A percentile compares a stretch with the other conserved stretches of the same genome.
Evolutionary conservation across 2,113 vertebrate genomes (phyloP).

Genomic region (Maylandia zebra): DNA sequence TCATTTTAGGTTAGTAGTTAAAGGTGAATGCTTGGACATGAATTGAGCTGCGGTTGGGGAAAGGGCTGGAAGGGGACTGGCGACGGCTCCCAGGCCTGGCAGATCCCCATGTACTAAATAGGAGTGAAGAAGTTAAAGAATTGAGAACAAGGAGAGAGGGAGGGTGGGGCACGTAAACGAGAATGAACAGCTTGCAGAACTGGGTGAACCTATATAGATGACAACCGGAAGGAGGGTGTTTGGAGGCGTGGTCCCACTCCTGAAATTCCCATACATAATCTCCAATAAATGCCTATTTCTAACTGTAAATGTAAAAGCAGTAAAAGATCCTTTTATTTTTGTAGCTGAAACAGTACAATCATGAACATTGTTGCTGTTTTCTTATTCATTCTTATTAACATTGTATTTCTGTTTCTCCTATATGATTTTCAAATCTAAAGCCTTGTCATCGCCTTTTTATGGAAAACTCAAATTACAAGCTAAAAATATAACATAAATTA

Average conservation of each 20-base stretch:
- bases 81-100: background rate
- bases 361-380: background rate
- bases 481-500: background rate
- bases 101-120: background rate
- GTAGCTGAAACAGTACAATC: background rate
- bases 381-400: background rate
- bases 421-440: background rate
- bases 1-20: background rate
- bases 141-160: background rate
- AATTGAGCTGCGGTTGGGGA: background rate
- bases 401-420: background rate
- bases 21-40: background rate
- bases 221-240: background rate
- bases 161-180: background rate
- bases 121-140: background rate
- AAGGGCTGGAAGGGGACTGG: background rate
- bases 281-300: background rate
- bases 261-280: background rate
- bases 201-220: background rate
- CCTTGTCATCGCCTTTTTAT: background rate
- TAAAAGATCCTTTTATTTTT: background rate
- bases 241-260: background rate
- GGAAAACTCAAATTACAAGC: background rate
- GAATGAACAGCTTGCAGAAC: background rate
- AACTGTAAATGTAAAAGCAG: background rate